Evolutionary conservation across 2,113 vertebrate species (phyloP), one percentile per base, ranked within the genome.

Genomic region (Oriolus oriolus): DNA sequence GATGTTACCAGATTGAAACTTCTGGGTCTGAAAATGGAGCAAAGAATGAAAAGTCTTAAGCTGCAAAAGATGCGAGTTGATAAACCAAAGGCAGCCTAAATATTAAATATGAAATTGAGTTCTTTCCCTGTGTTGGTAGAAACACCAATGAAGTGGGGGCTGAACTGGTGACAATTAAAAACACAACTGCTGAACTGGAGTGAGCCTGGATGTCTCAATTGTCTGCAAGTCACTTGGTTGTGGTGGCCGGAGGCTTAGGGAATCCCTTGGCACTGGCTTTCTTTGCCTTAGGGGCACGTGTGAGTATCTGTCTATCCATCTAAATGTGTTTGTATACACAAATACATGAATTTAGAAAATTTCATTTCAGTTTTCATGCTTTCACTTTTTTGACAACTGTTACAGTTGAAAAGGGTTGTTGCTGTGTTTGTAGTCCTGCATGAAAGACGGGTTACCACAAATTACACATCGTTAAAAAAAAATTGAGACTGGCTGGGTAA

Each of bases 61-160:
- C 17, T 88, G 39, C 39, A 39, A 70, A 59, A 86, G 52, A 18
- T 37, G 24, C 22, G 49, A 21, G 17, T 9, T 74, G 45, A 33
- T 76, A 54, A 93, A 65, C 19, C 26, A 27, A 68, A 54, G n/a
- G 11, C n/a, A 59, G 12, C 28, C 30, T 19, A 63, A 11, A 28
- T 63, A 63, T 10, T 54, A 52, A 89, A 63, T 74, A 39, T 3
- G 22, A 84, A 35, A 27, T 75, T 19, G 11, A 75, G 8, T 11
- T 61, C 63, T 41, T 80, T 53, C n/a, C 3, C 14, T 74, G 16
- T 57, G 5, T 90, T 84, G 2, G 3, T 54, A 35, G 68, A 79
- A 77, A 66, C 8, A 15, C 28, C 31, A 56, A 0, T 2, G 2
- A 28, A 66, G 35, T 35, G 5, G 9, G 3, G 6, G 2, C 16